Percentiles rank a stretch among this genome's conserved stretches.
Conservation (phyloP, 2,888 invertebrate genomes). For the Cryptophagus acutangulus region DNA sequence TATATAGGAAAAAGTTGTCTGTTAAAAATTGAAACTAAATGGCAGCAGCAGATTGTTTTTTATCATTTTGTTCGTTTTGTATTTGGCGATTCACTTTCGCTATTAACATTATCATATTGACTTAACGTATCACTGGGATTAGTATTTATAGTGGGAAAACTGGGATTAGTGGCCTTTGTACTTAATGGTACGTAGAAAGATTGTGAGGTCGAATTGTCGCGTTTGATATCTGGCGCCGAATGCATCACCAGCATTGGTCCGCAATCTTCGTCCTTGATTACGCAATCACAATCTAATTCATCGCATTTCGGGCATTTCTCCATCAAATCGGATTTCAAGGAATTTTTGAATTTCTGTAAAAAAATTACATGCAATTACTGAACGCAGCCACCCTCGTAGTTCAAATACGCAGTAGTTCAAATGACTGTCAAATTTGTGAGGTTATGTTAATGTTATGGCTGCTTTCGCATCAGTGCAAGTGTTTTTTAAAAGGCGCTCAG, state of each 20-base stretch:
- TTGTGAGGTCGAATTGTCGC: conserved; percentile 1
- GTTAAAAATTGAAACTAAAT: too few relatives aligned
- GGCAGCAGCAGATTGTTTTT: too few relatives aligned
- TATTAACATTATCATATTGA: conserved; percentile 30
- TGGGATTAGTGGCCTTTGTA: conserved; percentile 8
- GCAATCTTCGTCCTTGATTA: conserved; percentile 41
- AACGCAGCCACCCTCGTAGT: too few relatives aligned
- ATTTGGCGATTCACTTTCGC: conserved; percentile 11
- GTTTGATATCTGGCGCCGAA: conserved; percentile 22
- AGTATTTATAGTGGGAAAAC: too few relatives aligned
- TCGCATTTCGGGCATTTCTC: conserved; percentile 68
- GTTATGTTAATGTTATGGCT: too few relatives aligned
- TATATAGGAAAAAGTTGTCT: too few relatives aligned
- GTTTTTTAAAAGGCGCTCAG: conserved; percentile 27
- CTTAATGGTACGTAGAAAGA: background rate
- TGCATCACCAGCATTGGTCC: conserved; percentile 38
- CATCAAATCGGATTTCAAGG: conserved; percentile 70
- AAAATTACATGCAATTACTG: conserved; percentile 18
- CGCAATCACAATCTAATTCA: conserved; percentile 70
- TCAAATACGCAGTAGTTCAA: too few relatives aligned
- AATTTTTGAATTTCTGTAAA: conserved; percentile 70
- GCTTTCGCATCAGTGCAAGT: too few relatives aligned
- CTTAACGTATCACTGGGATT: conserved; percentile 23
- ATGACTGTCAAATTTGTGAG: too few relatives aligned
- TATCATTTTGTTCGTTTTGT: conserved; percentile 1